phyloP scores from a whole-genome alignment of 2,888 invertebrate genomes.

The Clitarchus hookeri region DNA sequence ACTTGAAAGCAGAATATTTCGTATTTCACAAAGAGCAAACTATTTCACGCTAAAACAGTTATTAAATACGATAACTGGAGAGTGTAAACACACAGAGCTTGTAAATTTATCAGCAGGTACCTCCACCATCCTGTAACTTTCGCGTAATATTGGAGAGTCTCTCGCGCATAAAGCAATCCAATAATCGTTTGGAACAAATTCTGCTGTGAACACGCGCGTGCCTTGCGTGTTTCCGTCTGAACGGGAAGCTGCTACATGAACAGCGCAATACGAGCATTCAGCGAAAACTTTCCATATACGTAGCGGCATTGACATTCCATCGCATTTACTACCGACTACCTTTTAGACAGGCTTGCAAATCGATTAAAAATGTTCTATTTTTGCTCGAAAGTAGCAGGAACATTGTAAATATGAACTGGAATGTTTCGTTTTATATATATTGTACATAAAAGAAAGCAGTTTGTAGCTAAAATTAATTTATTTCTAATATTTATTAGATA shows the following conservation, averaged over 20 bases:
- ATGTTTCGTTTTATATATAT: no score
- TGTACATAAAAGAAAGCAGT: no score
- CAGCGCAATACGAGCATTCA: neutral
- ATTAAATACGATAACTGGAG: no score
- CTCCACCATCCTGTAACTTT: neutral
- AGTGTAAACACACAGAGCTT: no score
- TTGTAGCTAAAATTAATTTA: no score
- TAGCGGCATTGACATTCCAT: neutral
- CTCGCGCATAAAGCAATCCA: neutral
- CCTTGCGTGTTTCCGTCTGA: neutral
- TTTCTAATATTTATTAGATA: no score
- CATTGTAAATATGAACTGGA: neutral
- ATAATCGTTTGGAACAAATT: constrained; percentile 2
- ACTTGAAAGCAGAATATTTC: no score
- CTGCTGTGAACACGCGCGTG: neutral
- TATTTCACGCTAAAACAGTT: no score
- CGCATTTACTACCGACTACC: neutral
- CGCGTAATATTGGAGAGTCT: neutral
- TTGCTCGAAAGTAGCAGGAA: neutral
- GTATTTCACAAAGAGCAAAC: no score
- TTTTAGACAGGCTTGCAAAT: neutral
- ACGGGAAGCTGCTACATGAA: neutral
- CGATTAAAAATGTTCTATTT: neutral
- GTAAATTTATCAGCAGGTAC: neutral
- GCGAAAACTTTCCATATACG: neutral